A percentile compares a stretch with the other conserved stretches of the same genome.
These are phyloP conservation scores for Bruchidius siliquastri DNA, from an alignment of 2,888 invertebrate species.

Conservation along the genomic window DNA sequence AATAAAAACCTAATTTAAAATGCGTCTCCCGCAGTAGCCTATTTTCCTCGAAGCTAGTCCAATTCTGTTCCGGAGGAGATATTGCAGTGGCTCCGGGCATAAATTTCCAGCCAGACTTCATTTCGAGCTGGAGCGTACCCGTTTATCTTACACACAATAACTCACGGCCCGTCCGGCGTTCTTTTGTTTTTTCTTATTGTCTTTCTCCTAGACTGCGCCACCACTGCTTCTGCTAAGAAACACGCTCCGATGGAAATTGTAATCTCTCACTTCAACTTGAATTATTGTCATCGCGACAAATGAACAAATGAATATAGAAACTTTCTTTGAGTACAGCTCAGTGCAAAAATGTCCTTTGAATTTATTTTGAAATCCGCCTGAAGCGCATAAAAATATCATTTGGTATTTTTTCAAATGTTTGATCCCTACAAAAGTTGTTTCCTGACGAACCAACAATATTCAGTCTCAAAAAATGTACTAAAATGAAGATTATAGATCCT, in stretches of 20 bases:
- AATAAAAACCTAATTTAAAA: slow-evolving; percentile 49
- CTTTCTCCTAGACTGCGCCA: slow-evolving; percentile 43
- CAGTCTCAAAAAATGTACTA: too few relatives aligned
- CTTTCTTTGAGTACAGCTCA: too few relatives aligned
- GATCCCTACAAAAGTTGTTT: too few relatives aligned
- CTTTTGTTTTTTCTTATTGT: slow-evolving; percentile 46
- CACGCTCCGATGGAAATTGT: slow-evolving; percentile 49
- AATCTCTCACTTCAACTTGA: slow-evolving; percentile 48
- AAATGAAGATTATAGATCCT: too few relatives aligned
- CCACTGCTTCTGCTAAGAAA: slow-evolving; percentile 36
- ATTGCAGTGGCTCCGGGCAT: slow-evolving; percentile 47
- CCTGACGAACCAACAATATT: too few relatives aligned
- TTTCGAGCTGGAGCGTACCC: slow-evolving; percentile 67
- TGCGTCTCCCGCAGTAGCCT: slow-evolving; percentile 47
- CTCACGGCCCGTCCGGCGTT: slow-evolving; percentile 51
- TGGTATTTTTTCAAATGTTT: too few relatives aligned
- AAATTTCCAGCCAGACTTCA: slow-evolving; percentile 61
- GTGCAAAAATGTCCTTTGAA: too few relatives aligned
- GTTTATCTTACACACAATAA: slow-evolving; percentile 69
- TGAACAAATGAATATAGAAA: slow-evolving; percentile 40
- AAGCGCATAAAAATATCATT: too few relatives aligned
- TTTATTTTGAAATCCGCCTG: too few relatives aligned
- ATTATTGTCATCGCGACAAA: slow-evolving; percentile 45
- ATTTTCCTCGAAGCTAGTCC: slow-evolving; percentile 47
- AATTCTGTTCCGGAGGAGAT: slow-evolving; percentile 48